These are phyloP conservation scores for Lysiphlebus fabarum DNA, from an alignment of 1,140 invertebrate species.

Conservation along the genomic window DNA sequence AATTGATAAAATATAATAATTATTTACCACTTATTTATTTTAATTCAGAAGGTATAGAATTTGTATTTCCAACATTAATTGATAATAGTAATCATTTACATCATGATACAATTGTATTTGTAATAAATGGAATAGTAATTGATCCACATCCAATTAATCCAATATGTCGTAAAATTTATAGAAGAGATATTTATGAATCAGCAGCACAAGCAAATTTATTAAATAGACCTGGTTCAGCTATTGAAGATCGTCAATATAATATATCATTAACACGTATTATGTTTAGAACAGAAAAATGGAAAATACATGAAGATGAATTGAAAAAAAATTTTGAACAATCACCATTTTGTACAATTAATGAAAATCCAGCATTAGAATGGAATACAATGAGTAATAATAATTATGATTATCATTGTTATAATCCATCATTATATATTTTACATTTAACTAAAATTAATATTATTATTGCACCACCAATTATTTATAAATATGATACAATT, in stretches of 20 bases:
- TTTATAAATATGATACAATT: conserved; percentile 61
- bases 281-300: no score
- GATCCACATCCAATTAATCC: conserved; percentile 81
- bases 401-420: background rate
- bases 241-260: conserved; percentile 86
- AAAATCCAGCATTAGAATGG: conserved; percentile 87
- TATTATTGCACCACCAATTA: conserved; percentile 74
- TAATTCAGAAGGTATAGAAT: conserved; percentile 60
- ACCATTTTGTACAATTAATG: conserved; percentile 57
- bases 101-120: conserved; percentile 49
- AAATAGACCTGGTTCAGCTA: conserved; percentile 66
- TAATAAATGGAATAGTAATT: conserved; percentile 60
- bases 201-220: conserved; percentile 65
- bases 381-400: conserved; percentile 66
- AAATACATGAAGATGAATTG: conserved; percentile 36
- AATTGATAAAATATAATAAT: conserved; percentile 24
- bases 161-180: conserved; percentile 66
- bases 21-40: conserved; percentile 61
- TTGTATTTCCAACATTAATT: conserved; percentile 56
- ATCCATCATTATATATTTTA: conserved; percentile 48
- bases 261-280: conserved; percentile 38
- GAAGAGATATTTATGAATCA: conserved; percentile 66
- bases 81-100: conserved; percentile 34
- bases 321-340: conserved; percentile 48
- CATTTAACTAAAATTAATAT: conserved; percentile 64